Evolutionary conservation across 2,888 invertebrate species (phyloP), one percentile per base, ranked within the genome.

Genomic region (Caenorhabditis sp.): DNA sequence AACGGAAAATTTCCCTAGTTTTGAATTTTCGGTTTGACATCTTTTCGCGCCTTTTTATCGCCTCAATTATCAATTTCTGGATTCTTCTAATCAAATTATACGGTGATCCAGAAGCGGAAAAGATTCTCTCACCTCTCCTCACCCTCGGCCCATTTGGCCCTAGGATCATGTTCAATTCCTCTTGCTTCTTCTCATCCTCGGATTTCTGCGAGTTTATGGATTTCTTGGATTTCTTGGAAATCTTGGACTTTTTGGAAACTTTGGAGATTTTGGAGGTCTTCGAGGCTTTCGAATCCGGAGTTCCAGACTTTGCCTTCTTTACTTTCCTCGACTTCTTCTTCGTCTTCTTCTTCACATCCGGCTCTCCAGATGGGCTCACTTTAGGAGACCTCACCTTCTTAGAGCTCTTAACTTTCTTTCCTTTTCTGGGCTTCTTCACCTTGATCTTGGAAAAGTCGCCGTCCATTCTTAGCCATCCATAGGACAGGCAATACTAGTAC

Each of bases 381-480:
- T 64, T 74, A n/a, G 19, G 14, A 14, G 22, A 38, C 12, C 12
- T 38, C 2, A 10, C 19, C 24, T 44, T 72, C 19, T 54, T 70
- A 26, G n/a, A 28, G 0, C 28, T 59, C 26, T 59, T 64, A 8
- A 5, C 28, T 24, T 58, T 70, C 58, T 44, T 70, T n/a, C 16
- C 44, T n/a, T n/a, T n/a, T n/a, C n/a, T n/a, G n/a, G n/a, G n/a
- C 16, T 16, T n/a, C 26, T 70, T 70, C n/a, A 16, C 41, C 12
- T 38, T 38, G 19, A 80, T 77, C 24, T 69, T 77, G 14, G 77
- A 77, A 51, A 77, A 77, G 44, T 70, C 77, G 1, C 77, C 77
- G 6, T 74, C 64, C 41, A 38, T 63, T 44, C 24, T 59, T 10
- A 59, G 31, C 31, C 31, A 35, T n/a, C n/a, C n/a, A n/a, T n/a